Conservation (phyloP, 1,140 invertebrate genomes). For the Formica exsecta region DNA sequence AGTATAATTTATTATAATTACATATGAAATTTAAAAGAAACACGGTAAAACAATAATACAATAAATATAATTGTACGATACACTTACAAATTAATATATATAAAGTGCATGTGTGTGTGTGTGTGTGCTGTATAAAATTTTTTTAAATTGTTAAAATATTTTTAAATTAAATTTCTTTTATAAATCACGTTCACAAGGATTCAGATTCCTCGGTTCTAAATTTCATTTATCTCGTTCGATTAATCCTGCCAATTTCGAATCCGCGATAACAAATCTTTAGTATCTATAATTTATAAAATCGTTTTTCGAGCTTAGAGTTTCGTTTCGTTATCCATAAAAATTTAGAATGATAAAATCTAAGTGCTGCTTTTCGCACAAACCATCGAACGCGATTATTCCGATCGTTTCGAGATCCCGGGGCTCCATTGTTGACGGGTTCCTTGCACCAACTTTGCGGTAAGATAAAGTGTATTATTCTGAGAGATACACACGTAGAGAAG, state of each 20-base stretch:
- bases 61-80: conserved; percentile 28
- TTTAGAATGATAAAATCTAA: neutral
- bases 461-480: neutral
- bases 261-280: neutral
- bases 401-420: conserved; percentile 88
- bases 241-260: neutral
- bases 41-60: neutral
- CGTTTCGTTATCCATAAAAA: neutral
- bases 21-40: neutral
- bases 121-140: neutral
- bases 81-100: conserved; percentile 22
- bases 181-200: neutral
- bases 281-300: neutral
- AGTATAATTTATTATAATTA: neutral
- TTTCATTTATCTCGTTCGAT: neutral
- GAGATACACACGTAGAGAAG: too few relatives aligned
- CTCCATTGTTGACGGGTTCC: conserved; percentile 78
- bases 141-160: neutral
- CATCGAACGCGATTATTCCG: conserved; percentile 92
- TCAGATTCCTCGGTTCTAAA: neutral
- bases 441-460: conserved; percentile 19
- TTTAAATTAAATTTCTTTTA: neutral
- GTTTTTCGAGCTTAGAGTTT: neutral
- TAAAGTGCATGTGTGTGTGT: neutral
- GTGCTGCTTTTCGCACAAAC: conserved; percentile 81